phyloP scores from a whole-genome alignment of 2,113 vertebrate genomes.

The Myotis davidii region DNA sequence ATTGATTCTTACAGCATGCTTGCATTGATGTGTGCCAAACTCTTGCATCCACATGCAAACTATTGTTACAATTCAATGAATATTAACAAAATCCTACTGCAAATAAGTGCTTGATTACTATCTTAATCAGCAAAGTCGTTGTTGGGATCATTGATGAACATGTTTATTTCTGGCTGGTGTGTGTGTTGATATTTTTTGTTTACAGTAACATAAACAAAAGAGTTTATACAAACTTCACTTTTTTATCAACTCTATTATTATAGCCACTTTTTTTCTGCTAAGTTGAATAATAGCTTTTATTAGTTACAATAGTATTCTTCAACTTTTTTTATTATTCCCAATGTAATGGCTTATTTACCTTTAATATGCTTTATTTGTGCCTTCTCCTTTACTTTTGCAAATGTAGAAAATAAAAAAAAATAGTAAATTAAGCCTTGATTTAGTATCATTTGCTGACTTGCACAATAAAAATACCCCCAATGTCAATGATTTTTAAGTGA shows the following conservation, averaged over 20 bases:
- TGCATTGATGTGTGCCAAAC: neutral
- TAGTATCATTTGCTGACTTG: neutral
- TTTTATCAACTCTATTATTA: neutral
- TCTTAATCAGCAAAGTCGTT: neutral
- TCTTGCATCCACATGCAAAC: neutral
- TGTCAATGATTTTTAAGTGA: neutral
- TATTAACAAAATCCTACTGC: neutral
- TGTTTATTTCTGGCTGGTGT: neutral
- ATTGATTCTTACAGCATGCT: neutral
- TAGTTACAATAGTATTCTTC: neutral
- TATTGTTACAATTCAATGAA: neutral
- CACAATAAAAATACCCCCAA: neutral
- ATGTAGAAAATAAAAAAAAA: neutral
- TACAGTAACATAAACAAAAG: neutral
- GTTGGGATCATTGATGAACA: neutral
- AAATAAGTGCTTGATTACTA: slow-evolving; percentile 30
- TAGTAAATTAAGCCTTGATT: neutral
- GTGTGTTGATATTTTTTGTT: neutral
- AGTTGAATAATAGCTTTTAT: neutral
- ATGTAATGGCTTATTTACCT: neutral
- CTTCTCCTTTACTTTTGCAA: neutral
- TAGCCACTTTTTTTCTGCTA: neutral
- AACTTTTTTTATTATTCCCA: neutral
- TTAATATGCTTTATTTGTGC: neutral
- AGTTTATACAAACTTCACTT: neutral